Conservation (phyloP, 2,797 vertebrate species). For the Avahi laniger region DNA sequence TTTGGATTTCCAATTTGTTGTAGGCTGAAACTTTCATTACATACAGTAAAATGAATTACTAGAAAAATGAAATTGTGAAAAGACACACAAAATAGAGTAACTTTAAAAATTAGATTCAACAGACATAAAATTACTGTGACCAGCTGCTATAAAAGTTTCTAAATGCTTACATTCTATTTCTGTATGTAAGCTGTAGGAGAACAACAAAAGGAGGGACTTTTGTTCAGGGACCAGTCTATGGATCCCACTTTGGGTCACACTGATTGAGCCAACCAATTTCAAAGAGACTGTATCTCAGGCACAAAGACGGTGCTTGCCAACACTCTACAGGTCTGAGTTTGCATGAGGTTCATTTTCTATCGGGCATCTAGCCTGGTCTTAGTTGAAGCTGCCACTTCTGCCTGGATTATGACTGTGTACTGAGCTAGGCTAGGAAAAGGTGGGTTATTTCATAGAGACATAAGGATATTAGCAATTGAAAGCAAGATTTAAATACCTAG, state of each 20-base stretch:
- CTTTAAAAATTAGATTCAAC: background rate
- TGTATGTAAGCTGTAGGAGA: background rate
- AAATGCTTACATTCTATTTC: background rate
- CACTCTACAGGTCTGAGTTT: background rate
- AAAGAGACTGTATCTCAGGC: background rate
- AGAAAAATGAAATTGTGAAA: background rate
- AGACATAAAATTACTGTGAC: background rate
- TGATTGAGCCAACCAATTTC: background rate
- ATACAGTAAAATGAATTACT: background rate
- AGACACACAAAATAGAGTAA: background rate
- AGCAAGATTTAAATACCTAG: background rate
- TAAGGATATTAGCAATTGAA: background rate
- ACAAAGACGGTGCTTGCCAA: background rate
- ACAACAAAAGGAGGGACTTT: background rate
- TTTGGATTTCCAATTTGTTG: background rate
- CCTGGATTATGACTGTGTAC: background rate
- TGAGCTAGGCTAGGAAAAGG: background rate
- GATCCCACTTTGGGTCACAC: background rate
- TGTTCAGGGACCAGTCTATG: background rate
- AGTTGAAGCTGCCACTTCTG: background rate
- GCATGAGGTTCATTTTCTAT: background rate
- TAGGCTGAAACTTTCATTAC: background rate
- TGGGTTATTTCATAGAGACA: background rate
- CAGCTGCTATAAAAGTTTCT: background rate
- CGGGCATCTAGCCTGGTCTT: background rate